phyloP scores from a whole-genome alignment of 2,888 invertebrate species.

The Poecilus cupreus region DNA sequence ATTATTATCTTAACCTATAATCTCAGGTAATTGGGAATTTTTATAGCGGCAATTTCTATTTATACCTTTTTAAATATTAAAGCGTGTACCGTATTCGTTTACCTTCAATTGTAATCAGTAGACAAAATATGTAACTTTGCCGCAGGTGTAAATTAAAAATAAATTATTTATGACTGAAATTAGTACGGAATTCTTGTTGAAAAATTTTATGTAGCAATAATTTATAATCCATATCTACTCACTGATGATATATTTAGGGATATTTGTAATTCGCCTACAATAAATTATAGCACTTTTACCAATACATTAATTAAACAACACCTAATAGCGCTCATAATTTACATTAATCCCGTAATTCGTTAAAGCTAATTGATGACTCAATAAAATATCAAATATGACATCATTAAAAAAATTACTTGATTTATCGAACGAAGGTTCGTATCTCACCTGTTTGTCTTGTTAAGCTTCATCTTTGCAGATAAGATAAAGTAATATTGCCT shows the following conservation, averaged over 20 bases:
- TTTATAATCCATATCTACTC: background rate
- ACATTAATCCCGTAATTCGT: constrained; percentile 32
- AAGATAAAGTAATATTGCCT: background rate
- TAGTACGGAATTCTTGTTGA: constrained; percentile 1
- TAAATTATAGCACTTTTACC: constrained; percentile 26
- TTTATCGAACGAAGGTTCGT: background rate
- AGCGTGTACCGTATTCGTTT: too few relatives aligned
- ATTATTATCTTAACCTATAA: too few relatives aligned
- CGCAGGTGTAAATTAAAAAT: constrained; percentile 25
- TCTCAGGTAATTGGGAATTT: too few relatives aligned
- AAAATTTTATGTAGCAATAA: background rate
- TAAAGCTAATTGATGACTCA: constrained; percentile 15
- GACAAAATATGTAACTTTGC: background rate
- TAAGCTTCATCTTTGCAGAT: too few relatives aligned
- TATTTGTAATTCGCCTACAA: constrained; percentile 2
- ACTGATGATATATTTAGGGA: constrained; percentile 13
- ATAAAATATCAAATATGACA: constrained; percentile 38
- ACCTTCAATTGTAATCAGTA: background rate
- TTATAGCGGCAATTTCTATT: too few relatives aligned
- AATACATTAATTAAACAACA: constrained; percentile 20
- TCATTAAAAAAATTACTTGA: background rate
- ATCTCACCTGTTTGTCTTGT: background rate
- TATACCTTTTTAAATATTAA: too few relatives aligned
- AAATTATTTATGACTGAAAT: background rate
- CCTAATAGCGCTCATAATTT: constrained; percentile 29